Evolutionary conservation across 2,113 vertebrate genomes (phyloP).

Genomic region (Cottus gobio): DNA sequence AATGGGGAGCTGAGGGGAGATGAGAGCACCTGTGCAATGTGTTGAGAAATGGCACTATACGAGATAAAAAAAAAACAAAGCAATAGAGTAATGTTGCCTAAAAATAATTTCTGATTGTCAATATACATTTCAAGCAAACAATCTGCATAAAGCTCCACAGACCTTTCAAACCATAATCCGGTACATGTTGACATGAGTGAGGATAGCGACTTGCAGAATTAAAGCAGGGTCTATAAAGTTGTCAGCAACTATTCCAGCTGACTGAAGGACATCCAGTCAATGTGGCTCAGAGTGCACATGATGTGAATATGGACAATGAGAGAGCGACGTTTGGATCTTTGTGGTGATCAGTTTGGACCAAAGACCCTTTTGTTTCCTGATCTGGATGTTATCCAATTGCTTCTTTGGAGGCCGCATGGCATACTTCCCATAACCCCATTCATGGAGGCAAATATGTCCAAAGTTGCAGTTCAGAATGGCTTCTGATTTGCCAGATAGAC

Average conservation of each 20-base stretch:
- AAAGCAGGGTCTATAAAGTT: constrained; percentile 25
- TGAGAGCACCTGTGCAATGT: constrained; percentile 61
- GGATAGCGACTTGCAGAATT: constrained; percentile 21
- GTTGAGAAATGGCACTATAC: constrained; percentile 44
- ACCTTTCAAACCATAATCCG: constrained; percentile 9
- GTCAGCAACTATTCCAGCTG: constrained; percentile 66
- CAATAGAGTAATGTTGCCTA: not conserved
- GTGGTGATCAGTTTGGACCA: constrained; percentile 60
- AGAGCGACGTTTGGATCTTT: constrained; percentile 53
- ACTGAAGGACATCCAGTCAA: constrained; percentile 48
- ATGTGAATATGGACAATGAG: constrained; percentile 59
- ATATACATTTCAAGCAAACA: constrained; percentile 1
- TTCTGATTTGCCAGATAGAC: constrained; percentile 68
- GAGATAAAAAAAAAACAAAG: constrained; percentile 34
- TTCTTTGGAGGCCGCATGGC: constrained; percentile 65
- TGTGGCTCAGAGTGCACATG: constrained; percentile 45
- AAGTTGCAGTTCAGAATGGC: constrained; percentile 63
- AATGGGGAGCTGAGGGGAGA: constrained; percentile 45
- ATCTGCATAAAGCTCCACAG: not conserved
- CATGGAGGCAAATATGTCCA: constrained; percentile 71
- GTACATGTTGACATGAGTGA: constrained; percentile 12
- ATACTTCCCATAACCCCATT: constrained; percentile 74
- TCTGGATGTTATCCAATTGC: constrained; percentile 66
- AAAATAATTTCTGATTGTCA: constrained; percentile 1
- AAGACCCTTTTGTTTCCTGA: constrained; percentile 71